Evolutionary conservation across 2,113 vertebrate genomes (phyloP).

Genomic region (Anhinga anhinga): DNA sequence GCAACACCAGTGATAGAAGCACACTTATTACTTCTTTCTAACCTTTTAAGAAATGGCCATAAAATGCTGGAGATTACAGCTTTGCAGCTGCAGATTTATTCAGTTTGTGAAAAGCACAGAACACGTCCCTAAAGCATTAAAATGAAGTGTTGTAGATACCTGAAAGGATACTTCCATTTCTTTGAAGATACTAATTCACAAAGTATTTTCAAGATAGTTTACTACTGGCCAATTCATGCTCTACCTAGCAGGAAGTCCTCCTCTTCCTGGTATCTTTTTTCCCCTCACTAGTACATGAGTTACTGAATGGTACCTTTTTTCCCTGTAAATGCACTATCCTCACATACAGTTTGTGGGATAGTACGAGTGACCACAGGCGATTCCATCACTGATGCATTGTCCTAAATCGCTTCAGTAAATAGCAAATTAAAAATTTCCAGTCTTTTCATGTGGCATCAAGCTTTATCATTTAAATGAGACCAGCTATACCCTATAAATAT

Average conservation of each 20-base stretch:
- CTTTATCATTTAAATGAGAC: not conserved
- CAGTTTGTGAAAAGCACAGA: not conserved
- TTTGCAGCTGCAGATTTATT: not conserved
- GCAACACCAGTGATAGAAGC: not conserved
- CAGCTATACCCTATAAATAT: not conserved
- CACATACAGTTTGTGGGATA: not conserved
- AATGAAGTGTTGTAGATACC: not conserved
- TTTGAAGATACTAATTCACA: not conserved
- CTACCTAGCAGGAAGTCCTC: not conserved
- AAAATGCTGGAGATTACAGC: not conserved
- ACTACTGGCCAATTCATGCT: not conserved
- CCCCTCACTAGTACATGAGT: not conserved
- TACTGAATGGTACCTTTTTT: not conserved
- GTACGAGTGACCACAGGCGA: not conserved
- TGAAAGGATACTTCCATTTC: not conserved
- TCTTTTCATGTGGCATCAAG: not conserved
- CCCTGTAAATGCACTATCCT: not conserved
- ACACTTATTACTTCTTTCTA: not conserved
- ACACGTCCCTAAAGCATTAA: not conserved
- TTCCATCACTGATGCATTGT: not conserved
- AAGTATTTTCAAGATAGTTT: not conserved
- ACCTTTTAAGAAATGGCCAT: not conserved
- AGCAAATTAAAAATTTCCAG: not conserved
- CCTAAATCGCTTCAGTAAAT: not conserved
- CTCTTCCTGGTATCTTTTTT: not conserved